phyloP scores from a whole-genome alignment of 2,888 invertebrate species.

The Erebia aethiops region DNA sequence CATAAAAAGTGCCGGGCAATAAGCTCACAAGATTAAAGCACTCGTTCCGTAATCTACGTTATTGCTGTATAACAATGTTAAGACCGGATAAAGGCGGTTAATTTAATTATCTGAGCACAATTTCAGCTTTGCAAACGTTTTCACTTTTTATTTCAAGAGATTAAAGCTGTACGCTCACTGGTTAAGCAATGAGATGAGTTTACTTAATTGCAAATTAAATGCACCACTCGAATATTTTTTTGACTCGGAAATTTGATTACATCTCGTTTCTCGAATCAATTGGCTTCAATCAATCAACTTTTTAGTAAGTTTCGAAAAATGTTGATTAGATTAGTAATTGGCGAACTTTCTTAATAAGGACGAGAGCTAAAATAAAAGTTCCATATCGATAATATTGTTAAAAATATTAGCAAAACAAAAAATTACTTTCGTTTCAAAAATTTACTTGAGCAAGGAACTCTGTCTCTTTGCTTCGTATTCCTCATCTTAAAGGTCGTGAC shows the following conservation, averaged over 20 bases:
- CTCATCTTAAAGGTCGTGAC: too few relatives aligned
- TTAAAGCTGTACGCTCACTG: constrained; percentile 16
- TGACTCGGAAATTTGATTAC: neutral
- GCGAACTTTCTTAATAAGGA: too few relatives aligned
- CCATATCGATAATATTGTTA: too few relatives aligned
- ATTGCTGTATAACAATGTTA: constrained; percentile 14
- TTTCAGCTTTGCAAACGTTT: constrained; percentile 9
- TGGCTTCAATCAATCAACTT: neutral
- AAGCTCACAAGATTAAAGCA: constrained; percentile 9
- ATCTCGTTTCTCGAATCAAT: neutral
- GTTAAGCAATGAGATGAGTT: neutral
- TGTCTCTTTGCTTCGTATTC: too few relatives aligned
- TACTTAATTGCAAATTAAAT: constrained; percentile 8
- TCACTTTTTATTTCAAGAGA: constrained; percentile 16
- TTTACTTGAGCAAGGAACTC: too few relatives aligned
- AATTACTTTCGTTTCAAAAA: too few relatives aligned
- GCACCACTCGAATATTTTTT: neutral
- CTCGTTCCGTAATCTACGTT: neutral
- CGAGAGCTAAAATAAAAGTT: too few relatives aligned
- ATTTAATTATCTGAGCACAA: constrained; percentile 34
- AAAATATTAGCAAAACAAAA: too few relatives aligned
- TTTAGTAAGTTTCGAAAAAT: neutral
- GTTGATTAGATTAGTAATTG: neutral
- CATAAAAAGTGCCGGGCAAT: neutral
- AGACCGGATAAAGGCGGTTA: constrained; percentile 36